A percentile compares a stretch with the other conserved stretches of the same genome.
These are phyloP conservation scores for Caenorhabditis imperialis DNA, from an alignment of 2,888 invertebrate species.

Conservation along the genomic window DNA sequence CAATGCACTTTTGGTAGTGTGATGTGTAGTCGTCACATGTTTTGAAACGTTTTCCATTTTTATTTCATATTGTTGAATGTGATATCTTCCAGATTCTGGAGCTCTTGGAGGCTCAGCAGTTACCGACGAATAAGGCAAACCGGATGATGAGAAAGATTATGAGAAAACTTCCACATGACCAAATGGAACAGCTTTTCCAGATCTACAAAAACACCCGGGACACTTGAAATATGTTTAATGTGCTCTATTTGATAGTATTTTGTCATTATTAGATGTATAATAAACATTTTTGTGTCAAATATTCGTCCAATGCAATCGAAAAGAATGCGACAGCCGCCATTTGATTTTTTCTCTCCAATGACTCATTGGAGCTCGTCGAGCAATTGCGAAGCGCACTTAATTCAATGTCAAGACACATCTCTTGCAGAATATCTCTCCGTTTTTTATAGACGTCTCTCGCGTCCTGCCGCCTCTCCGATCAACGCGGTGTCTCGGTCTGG, in stretches of 20 bases:
- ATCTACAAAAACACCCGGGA: constrained; percentile 46
- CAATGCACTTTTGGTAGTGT: background rate
- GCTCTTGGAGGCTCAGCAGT: constrained; percentile 42
- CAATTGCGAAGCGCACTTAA: constrained; percentile 44
- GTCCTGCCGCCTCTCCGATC: constrained; percentile 21
- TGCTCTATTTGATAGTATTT: too few relatives aligned
- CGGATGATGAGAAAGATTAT: constrained; percentile 50
- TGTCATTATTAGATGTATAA: too few relatives aligned
- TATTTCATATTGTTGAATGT: background rate
- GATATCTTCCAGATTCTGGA: constrained; percentile 48
- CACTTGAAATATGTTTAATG: too few relatives aligned
- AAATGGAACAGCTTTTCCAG: constrained; percentile 43
- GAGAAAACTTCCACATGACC: constrained; percentile 45
- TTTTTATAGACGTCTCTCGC: constrained; percentile 43
- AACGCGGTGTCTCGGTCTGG: constrained; percentile 14
- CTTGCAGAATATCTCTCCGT: constrained; percentile 42
- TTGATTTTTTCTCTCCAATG: constrained; percentile 38
- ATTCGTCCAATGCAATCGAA: constrained; percentile 12
- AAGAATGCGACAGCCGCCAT: constrained; percentile 31
- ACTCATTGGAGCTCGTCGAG: constrained; percentile 28
- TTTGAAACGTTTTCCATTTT: too few relatives aligned
- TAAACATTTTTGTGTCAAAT: background rate
- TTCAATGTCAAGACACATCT: constrained; percentile 35
- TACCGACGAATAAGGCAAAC: constrained; percentile 41
- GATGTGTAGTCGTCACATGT: too few relatives aligned